A percentile compares a stretch with the other conserved stretches of the same genome.
Evolutionary conservation across 2,113 vertebrate genomes (phyloP).

Genomic region (Thamnaconus septentrionalis): DNA sequence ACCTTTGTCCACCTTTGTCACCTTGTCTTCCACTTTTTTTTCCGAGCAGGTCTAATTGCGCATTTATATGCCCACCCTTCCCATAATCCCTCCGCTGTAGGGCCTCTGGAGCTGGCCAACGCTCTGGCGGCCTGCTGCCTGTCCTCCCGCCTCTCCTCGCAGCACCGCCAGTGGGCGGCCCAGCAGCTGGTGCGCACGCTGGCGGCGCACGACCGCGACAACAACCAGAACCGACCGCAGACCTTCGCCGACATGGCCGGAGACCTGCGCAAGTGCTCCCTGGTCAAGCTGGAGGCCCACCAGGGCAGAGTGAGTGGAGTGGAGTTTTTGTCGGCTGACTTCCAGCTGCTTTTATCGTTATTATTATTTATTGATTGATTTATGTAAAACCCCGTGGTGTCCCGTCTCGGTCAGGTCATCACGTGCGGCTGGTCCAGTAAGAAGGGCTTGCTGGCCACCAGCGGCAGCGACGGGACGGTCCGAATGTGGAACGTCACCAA

Average conservation of each 20-base stretch:
- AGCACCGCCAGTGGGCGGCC: slow-evolving; percentile 97
- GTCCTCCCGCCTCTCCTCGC: slow-evolving; percentile 93
- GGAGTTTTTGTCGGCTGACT: too few relatives aligned
- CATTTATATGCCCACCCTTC: slow-evolving; percentile 91
- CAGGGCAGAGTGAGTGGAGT: slow-evolving; percentile 86
- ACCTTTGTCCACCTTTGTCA: slow-evolving; percentile 65
- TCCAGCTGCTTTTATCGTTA: too few relatives aligned
- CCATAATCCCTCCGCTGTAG: slow-evolving; percentile 92
- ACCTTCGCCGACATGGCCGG: slow-evolving; percentile 95
- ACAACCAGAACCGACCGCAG: slow-evolving; percentile 90
- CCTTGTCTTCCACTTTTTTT: slow-evolving; percentile 74
- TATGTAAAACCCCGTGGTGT: too few relatives aligned
- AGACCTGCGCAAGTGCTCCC: slow-evolving; percentile 92
- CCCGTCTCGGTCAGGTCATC: slow-evolving; percentile 80
- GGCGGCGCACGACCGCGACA: slow-evolving; percentile 95
- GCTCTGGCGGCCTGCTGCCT: slow-evolving; percentile 97
- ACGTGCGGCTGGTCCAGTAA: slow-evolving; percentile 92
- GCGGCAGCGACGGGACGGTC: slow-evolving; percentile 92
- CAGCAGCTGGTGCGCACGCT: slow-evolving; percentile 95
- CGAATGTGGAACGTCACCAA: slow-evolving; percentile 95
- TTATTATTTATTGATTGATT: too few relatives aligned
- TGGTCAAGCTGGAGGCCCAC: slow-evolving; percentile 94
- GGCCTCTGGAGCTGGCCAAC: slow-evolving; percentile 97
- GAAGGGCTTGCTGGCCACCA: slow-evolving; percentile 91
- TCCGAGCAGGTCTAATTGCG: slow-evolving; percentile 89